Conservation (phyloP, 1,140 invertebrate genomes). For the Oncopodura yosiiana region DNA sequence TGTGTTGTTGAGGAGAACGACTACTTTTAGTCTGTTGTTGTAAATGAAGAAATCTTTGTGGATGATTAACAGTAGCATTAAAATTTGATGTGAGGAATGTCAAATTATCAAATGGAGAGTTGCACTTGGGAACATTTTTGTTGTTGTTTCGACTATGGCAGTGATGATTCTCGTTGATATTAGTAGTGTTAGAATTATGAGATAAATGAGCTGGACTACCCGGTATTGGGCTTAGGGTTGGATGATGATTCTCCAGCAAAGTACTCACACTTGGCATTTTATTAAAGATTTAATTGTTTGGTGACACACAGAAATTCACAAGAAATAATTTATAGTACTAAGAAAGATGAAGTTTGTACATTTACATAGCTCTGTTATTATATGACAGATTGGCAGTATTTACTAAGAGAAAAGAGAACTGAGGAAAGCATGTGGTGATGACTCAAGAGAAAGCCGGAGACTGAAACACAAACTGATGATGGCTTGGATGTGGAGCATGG, state of each 20-base stretch:
- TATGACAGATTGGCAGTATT: no score
- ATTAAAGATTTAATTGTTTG: background rate
- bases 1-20: background rate
- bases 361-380: no score
- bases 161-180: background rate
- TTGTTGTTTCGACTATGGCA: background rate
- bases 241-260: constrained; percentile 24
- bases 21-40: background rate
- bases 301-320: no score
- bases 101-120: no score
- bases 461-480: no score
- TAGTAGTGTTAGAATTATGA: constrained; percentile 1
- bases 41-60: background rate
- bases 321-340: background rate
- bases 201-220: constrained; percentile 19
- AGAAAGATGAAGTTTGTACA: background rate
- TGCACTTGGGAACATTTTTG: background rate
- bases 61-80: no score
- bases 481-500: no score
- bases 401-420: no score
- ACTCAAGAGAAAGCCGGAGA: no score
- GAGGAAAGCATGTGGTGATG: no score
- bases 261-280: constrained; percentile 27
- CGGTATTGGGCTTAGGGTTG: constrained; percentile 23
- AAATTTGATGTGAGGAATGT: no score